phyloP scores from a whole-genome alignment of 1,140 invertebrate species.

The Neodiprion lecontei region DNA sequence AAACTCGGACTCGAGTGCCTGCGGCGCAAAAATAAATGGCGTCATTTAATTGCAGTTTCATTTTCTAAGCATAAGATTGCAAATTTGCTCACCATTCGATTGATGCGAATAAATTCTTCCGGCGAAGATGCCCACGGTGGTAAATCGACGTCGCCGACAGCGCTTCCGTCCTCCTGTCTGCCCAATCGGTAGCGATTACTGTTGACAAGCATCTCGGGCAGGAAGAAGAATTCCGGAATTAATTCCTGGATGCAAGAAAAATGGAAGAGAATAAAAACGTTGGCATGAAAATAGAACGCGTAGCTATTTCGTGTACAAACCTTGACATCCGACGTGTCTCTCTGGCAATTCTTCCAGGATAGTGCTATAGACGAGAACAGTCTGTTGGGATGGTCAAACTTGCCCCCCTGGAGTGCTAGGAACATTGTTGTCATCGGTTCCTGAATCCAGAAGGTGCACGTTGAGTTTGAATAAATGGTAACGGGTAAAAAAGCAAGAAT shows the following conservation, averaged over 20 bases:
- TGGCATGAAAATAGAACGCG: neutral
- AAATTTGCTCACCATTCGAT: constrained; percentile 80
- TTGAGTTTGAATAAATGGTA: neutral
- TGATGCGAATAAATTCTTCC: constrained; percentile 97
- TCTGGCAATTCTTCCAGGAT: constrained; percentile 98
- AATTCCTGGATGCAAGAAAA: constrained; percentile 77
- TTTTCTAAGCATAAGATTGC: constrained; percentile 15
- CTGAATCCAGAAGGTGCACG: constrained; percentile 59
- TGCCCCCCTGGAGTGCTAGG: constrained; percentile 96
- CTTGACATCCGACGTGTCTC: constrained; percentile 98
- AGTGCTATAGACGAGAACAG: constrained; percentile 93
- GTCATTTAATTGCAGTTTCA: neutral
- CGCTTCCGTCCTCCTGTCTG: constrained; percentile 83
- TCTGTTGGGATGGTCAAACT: constrained; percentile 98
- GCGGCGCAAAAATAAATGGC: constrained; percentile 36
- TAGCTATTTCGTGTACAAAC: constrained; percentile 56
- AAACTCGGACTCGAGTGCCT: constrained; percentile 98
- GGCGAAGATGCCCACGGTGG: constrained; percentile 96
- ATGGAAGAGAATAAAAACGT: neutral
- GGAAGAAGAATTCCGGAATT: constrained; percentile 98
- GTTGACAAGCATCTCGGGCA: constrained; percentile 99
- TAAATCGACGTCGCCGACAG: constrained; percentile 87
- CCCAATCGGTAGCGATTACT: constrained; percentile 87
- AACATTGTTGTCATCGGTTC: constrained; percentile 99
- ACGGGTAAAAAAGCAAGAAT: constrained; percentile 12